phyloP scores from a whole-genome alignment of 2,113 vertebrate genomes.

The Vombatus ursinus region DNA sequence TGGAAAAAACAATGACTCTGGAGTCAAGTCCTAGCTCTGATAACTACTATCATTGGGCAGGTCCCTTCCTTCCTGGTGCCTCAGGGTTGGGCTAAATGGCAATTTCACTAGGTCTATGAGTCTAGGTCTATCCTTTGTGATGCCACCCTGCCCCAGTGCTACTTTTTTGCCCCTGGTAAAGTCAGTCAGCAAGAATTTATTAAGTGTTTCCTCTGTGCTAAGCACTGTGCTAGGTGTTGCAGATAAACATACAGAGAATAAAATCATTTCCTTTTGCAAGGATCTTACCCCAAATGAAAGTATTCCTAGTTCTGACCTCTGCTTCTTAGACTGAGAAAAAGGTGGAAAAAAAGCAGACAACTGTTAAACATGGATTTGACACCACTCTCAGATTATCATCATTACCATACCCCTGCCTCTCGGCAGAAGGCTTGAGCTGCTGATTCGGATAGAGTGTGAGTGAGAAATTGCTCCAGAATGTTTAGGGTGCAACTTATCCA shows the following conservation, averaged over 20 bases:
- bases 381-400: background rate
- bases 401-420: too few species aligned
- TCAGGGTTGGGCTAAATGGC: background rate
- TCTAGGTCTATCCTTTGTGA: background rate
- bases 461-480: background rate
- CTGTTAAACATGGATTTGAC: background rate
- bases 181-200: background rate
- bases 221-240: background rate
- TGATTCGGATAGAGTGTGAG: rapidly evolving
- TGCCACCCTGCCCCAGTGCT: background rate
- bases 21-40: background rate
- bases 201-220: background rate
- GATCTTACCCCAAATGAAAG: background rate
- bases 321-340: background rate
- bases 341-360: background rate
- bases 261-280: background rate
- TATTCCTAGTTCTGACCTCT: background rate
- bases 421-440: too few species aligned
- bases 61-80: background rate
- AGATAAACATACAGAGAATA: background rate
- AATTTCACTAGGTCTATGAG: too few species aligned
- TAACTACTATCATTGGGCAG: background rate
- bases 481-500: background rate
- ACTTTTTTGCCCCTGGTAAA: background rate
- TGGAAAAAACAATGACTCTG: background rate